Evolutionary conservation across 2,113 vertebrate species (phyloP).

Genomic region (Carettochelys insculpta): DNA sequence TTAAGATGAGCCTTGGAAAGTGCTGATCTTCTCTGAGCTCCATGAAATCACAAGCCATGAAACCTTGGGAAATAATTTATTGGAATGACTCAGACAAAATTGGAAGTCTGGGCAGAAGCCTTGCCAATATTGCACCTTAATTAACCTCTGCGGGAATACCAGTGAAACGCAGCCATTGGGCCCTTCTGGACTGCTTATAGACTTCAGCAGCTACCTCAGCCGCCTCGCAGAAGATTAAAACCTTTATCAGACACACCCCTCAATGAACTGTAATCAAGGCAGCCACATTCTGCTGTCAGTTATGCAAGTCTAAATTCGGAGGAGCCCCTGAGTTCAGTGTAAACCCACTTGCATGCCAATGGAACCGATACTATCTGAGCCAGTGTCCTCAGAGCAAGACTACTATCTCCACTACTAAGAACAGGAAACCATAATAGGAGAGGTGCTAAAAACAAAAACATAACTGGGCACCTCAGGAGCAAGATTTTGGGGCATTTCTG

Average conservation of each 20-base stretch:
- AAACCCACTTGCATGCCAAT: not conserved
- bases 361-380: not conserved
- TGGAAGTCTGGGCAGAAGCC: not conserved
- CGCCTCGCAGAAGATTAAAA: not conserved
- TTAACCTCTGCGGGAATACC: not conserved
- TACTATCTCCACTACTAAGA: not conserved
- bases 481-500: not conserved
- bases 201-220: not conserved
- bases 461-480: not conserved
- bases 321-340: not conserved
- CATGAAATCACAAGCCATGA: not conserved
- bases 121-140: not conserved
- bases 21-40: not conserved
- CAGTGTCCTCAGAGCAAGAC: not conserved
- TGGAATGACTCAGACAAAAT: not conserved
- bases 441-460: not conserved
- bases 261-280: not conserved
- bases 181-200: not conserved
- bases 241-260: not conserved
- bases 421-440: not conserved
- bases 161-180: not conserved
- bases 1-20: not conserved
- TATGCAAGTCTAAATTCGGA: not conserved
- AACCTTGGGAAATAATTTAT: constrained; percentile 9
- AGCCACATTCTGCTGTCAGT: not conserved